phyloP scores from a whole-genome alignment of 1,140 invertebrate species.

The Globodera rostochiensis region DNA sequence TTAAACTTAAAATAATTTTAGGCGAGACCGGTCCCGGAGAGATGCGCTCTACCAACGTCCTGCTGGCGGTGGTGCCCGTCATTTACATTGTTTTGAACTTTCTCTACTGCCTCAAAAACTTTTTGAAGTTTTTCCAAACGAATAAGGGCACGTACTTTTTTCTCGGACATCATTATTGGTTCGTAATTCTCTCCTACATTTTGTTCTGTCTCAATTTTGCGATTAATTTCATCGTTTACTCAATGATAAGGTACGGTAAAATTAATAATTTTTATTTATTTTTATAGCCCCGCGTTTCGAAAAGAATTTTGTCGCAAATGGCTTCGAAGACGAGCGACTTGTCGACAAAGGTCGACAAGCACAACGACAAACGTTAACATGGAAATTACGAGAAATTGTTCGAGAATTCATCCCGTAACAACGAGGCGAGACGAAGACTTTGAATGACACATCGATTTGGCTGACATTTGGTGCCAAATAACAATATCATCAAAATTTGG shows the following conservation, averaged over 20 bases:
- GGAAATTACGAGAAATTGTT: not conserved
- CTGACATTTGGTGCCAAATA: too few species aligned
- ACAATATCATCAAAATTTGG: too few species aligned
- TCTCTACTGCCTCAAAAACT: not conserved
- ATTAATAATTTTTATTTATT: not conserved
- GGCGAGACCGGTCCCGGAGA: not conserved
- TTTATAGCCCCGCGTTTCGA: not conserved
- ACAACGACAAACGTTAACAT: not conserved
- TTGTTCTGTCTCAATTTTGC: conserved; percentile 6
- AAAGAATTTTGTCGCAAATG: not conserved
- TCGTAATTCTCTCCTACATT: not conserved
- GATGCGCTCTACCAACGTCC: not conserved
- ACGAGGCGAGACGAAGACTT: too few species aligned
- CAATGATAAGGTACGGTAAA: conserved; percentile 1
- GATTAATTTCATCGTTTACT: not conserved
- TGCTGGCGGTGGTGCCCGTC: not conserved
- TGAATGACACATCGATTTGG: too few species aligned
- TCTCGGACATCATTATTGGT: not conserved
- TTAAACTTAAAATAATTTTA: not conserved
- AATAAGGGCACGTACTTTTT: not conserved
- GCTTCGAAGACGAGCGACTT: not conserved
- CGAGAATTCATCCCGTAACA: too few species aligned
- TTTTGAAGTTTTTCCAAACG: not conserved
- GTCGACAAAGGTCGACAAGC: not conserved
- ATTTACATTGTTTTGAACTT: conserved; percentile 1